Evolutionary conservation across 2,797 vertebrate genomes (phyloP).

Genomic region (Nannoperca obscura): DNA sequence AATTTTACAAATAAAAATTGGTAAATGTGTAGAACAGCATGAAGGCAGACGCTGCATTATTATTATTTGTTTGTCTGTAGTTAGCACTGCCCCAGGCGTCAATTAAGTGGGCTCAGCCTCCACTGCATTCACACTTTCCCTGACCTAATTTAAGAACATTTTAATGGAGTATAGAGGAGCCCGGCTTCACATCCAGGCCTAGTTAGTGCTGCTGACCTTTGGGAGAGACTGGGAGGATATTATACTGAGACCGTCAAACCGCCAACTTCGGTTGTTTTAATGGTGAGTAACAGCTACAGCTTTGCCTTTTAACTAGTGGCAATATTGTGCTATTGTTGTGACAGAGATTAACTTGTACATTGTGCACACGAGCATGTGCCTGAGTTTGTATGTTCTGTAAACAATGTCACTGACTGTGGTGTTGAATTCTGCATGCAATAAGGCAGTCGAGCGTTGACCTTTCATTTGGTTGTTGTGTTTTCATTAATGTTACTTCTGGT

Average conservation of each 20-base stretch:
- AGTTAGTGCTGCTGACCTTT: too few relatives aligned
- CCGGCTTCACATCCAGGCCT: background rate
- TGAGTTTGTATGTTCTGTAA: background rate
- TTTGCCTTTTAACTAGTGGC: background rate
- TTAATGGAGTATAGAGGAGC: background rate
- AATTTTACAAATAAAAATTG: background rate
- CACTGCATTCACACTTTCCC: background rate
- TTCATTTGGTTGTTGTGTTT: background rate
- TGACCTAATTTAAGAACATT: background rate
- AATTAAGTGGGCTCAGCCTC: background rate
- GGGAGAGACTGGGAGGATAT: too few relatives aligned
- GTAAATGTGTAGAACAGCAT: too few relatives aligned
- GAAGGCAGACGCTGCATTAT: background rate
- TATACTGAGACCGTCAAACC: background rate
- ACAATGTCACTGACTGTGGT: background rate
- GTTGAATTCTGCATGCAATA: background rate
- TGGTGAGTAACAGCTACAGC: background rate
- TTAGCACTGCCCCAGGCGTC: background rate
- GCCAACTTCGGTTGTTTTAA: background rate
- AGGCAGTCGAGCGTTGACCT: background rate
- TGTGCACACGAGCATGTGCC: rapidly evolving
- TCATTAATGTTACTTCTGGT: background rate
- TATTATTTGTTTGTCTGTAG: too few relatives aligned
- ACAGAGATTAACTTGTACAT: background rate
- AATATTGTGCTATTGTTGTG: background rate